Conservation (phyloP, 2,888 invertebrate genomes). For the Diabrotica balteata region DNA sequence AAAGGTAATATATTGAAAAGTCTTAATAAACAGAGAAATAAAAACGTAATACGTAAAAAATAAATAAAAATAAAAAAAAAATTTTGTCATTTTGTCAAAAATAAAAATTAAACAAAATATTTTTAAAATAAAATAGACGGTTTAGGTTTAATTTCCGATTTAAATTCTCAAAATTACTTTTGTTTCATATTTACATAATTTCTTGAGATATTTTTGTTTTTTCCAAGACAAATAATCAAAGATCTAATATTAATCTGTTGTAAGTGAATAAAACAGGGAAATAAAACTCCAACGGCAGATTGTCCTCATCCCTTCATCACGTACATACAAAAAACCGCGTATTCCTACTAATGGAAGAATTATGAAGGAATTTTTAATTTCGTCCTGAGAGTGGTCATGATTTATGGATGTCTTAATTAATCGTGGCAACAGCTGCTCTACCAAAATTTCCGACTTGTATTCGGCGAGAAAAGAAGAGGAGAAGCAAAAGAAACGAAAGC, state of each 20-base stretch:
- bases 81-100: no score
- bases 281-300: not conserved
- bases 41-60: no score
- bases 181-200: no score
- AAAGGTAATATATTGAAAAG: no score
- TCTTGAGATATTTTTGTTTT: no score
- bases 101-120: no score
- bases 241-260: not conserved
- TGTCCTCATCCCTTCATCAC: slow-evolving; percentile 3
- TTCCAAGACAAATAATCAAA: no score
- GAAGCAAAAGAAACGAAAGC: slow-evolving; percentile 16
- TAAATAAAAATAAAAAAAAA: no score
- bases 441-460: slow-evolving; percentile 30
- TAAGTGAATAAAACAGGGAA: not conserved
- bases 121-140: no score
- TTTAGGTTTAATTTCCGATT: no score
- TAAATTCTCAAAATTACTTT: no score
- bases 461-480: slow-evolving; percentile 17
- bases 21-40: no score
- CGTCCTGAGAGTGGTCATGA: slow-evolving; percentile 49
- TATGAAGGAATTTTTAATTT: slow-evolving; percentile 55
- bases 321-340: slow-evolving; percentile 27
- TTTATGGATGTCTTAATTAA: slow-evolving; percentile 55
- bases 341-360: slow-evolving; percentile 49
- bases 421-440: slow-evolving; percentile 47